Evolutionary conservation across 2,888 invertebrate genomes (phyloP).

Genomic region (Ganaspis brasiliensis): DNA sequence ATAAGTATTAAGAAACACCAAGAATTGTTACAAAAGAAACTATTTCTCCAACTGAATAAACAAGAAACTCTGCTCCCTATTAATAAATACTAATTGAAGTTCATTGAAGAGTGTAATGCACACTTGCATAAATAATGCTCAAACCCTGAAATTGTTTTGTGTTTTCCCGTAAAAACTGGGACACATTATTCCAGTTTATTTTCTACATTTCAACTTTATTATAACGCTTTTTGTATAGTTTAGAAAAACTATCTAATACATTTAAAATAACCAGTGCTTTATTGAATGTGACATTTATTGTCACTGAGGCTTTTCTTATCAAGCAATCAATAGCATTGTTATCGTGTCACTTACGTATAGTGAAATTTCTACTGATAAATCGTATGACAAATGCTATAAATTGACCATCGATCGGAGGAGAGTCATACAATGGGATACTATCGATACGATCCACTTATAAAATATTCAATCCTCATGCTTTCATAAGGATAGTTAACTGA

Average conservation of each 20-base stretch:
- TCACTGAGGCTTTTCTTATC: constrained; percentile 6
- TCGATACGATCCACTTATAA: neutral
- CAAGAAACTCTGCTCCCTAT: neutral
- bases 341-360: constrained; percentile 15
- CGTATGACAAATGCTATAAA: neutral
- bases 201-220: neutral
- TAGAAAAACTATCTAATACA: too few relatives aligned
- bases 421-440: neutral
- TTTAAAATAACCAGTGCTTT: neutral
- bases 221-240: too few relatives aligned
- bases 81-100: neutral
- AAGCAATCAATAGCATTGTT: constrained; percentile 23
- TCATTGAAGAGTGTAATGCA: neutral
- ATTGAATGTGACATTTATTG: neutral
- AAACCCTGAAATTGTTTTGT: neutral
- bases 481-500: constrained; percentile 13
- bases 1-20: neutral
- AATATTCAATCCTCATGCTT: neutral
- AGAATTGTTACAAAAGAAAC: neutral
- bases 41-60: constrained; percentile 1
- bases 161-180: neutral
- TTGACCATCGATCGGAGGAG: neutral
- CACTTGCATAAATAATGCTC: neutral
- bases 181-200: neutral
- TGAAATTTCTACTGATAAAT: neutral